Evolutionary conservation across 2,113 vertebrate genomes (phyloP), one percentile per base, ranked within the genome.

Genomic region (Anser cygnoides): DNA sequence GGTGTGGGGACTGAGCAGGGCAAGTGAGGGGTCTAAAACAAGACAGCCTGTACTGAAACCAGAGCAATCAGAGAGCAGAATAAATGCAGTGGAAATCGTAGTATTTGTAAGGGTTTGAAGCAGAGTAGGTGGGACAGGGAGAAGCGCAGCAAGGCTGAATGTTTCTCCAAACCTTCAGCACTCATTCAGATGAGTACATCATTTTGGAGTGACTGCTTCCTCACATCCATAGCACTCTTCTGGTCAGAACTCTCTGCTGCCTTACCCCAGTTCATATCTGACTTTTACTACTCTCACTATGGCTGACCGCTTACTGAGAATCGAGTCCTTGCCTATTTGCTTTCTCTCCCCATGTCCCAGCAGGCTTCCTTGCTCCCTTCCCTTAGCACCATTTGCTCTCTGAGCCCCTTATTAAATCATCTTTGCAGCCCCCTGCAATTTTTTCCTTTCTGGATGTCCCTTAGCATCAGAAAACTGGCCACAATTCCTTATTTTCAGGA

Each of bases 11-110:
- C 57, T 82, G 28, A 63, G 61, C 13, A 18, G 33, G 18, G 50
- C 9, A 43, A 61, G 39, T 10, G 28, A 96, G 15, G 37, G 62
- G 68, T 29, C 83, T 54, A 57, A 87, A 90, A 49, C 13, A 91
- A 93, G 58, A 70, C 39, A 80, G 16, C 11, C 76, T 79, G 80
- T 66, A 57, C 93, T 50, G 41, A 95, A 97, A 73, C 28, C 70
- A 84, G 50, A 78, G 41, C 21, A 26, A 66, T 41, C 92, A 54
- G 67, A 54, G n/a, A 95, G 86, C 50, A 78, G 83, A 94, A 91
- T 25, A 91, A 44, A 93, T 55, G 11, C n/a, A 46, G 31, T 22
- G 26, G 67, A 95, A 96, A 79, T 94, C 57, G 83, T 46, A 66
- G 58, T 94, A 79, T 83, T 90, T 92, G 50, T 79, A 19, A 35